A percentile compares a stretch with the other conserved stretches of the same genome.
These are phyloP conservation scores for Amblyraja radiata DNA, from an alignment of 2,797 vertebrate genomes.

Conservation along the genomic window DNA sequence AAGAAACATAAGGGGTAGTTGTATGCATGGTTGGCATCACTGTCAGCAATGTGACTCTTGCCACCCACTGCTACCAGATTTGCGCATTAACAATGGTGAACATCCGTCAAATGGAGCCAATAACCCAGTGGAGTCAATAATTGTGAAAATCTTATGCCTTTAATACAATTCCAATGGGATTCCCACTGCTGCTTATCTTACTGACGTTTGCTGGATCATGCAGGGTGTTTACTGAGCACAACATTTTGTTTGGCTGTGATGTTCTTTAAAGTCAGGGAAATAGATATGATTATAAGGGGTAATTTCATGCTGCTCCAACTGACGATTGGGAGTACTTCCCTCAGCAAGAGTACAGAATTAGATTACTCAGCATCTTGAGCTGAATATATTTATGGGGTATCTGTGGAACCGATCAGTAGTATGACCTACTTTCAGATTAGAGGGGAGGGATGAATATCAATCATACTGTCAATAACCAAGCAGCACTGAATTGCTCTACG, in stretches of 20 bases:
- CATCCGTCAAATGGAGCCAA: neutral
- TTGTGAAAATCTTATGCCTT: neutral
- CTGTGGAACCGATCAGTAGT: neutral
- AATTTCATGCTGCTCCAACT: neutral
- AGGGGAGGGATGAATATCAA: neutral
- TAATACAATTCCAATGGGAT: neutral
- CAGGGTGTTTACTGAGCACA: neutral
- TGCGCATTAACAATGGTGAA: neutral
- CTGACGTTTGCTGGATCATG: neutral
- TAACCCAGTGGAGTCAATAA: neutral
- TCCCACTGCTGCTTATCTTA: neutral
- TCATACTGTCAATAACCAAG: neutral
- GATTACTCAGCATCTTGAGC: neutral
- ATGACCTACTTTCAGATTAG: neutral
- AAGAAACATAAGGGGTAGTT: neutral
- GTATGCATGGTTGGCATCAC: neutral
- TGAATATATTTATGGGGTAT: neutral
- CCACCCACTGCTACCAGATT: neutral
- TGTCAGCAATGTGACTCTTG: neutral
- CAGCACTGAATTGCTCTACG: neutral
- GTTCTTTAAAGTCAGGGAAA: neutral
- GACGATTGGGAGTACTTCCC: neutral
- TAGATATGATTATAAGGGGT: neutral
- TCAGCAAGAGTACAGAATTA: neutral
- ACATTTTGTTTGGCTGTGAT: neutral